These are phyloP conservation scores for Genyomyrus donnyi DNA, from an alignment of 2,113 vertebrate genomes.

Conservation along the genomic window DNA sequence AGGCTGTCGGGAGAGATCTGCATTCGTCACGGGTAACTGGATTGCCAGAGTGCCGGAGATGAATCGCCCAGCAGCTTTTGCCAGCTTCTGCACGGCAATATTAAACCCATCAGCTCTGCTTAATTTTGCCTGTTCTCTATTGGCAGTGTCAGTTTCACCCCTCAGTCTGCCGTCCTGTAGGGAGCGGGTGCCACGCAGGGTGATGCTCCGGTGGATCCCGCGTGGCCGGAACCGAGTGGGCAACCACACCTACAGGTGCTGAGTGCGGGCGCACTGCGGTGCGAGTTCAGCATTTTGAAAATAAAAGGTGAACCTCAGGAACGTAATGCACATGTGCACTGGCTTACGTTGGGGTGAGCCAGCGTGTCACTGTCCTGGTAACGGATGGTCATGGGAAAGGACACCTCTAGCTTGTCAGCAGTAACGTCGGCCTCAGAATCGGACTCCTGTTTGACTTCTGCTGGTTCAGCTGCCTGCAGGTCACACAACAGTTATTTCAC, in stretches of 20 bases:
- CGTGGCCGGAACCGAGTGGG: background rate
- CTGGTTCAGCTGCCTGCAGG: conserved; percentile 45
- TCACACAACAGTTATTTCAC: background rate
- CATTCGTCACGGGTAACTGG: conserved; percentile 37
- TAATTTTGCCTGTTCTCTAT: background rate
- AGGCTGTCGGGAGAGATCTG: conserved; percentile 57
- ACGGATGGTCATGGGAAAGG: conserved; percentile 76
- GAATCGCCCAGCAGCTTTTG: conserved; percentile 19
- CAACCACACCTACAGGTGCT: no score
- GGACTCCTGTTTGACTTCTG: conserved; percentile 42
- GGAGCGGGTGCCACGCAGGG: background rate
- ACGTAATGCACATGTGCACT: background rate
- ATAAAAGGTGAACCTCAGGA: background rate
- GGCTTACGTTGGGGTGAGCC: conserved; percentile 84
- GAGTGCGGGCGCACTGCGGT: background rate
- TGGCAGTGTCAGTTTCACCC: background rate
- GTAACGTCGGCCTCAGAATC: conserved; percentile 27
- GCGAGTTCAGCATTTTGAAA: background rate
- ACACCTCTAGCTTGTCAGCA: conserved; percentile 54
- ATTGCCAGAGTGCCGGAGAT: conserved; percentile 27
- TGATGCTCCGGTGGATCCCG: background rate
- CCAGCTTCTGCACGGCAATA: conserved; percentile 27
- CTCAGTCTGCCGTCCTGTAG: no score
- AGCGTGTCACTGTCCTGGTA: conserved; percentile 83
- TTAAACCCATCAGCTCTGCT: conserved; percentile 26